Base-by-base conservation (phyloP, 2,888 invertebrate species). In the Caenorhabditis sp. region DNA sequence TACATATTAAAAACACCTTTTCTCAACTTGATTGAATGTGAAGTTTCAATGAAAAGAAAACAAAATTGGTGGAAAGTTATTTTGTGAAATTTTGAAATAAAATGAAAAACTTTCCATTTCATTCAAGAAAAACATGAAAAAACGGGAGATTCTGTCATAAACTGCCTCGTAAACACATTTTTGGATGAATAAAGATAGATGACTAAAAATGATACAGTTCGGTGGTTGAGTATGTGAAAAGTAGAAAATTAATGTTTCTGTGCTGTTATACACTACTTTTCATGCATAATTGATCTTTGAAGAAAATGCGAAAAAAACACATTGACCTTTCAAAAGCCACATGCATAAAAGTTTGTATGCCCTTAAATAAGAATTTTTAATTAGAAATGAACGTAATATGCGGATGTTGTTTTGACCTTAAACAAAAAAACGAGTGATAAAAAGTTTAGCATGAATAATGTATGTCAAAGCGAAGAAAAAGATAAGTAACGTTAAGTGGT, bases 141-240 rank as follows among this genome's bases (percentile, higher is more conserved):
- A 58, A 8, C 49, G 43, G 63, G n/a, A 66, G 19, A 55, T 54
- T 37, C 14, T 43, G 43, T 17, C 43, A 43, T 43, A 43, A 43
- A 43, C 43, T 43, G 43, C 43, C 14, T 43, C 43, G 14, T 43
- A 43, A 43, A 43, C 43, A 43, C 43, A 43, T 43, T 43, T 43
- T 43, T 17, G 43, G 43, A 43, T 17, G 43, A 43, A 43, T 43
- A 26, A 53, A 43, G n/a, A 59, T 55, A 49, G 59, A 69, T 58
- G 43, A 26, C 55, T 59, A 37, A 58, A 62, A 50, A 31, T 58
- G 61, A 58, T 58, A 65, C 64, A 17, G 62, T 66, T 62, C 43
- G 62, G 26, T 55, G 69, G 69, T 70, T 70, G 62, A 66, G 65
- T 66, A 70, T 58, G 69, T 70, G 69, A 70, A 57, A 24, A 54